These are phyloP conservation scores for Ciconia maguari DNA, from an alignment of 2,113 vertebrate genomes.

Conservation along the genomic window DNA sequence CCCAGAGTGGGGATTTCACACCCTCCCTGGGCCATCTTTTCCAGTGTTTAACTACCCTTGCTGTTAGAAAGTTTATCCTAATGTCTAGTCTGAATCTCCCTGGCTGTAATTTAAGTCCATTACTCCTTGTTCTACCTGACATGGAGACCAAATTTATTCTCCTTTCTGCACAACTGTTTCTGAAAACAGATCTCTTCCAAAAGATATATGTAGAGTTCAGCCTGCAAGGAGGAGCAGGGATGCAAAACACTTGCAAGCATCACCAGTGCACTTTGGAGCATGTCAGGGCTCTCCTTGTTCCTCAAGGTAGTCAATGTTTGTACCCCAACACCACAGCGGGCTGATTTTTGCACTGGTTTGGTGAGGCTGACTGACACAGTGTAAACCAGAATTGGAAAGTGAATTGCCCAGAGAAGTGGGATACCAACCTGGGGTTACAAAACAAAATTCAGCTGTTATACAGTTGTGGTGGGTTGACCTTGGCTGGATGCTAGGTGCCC, in stretches of 20 bases:
- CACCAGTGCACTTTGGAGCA: too few relatives aligned
- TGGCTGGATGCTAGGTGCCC: too few relatives aligned
- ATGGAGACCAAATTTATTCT: background rate
- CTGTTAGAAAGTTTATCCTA: conserved; percentile 19
- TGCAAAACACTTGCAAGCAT: too few relatives aligned
- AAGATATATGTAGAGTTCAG: background rate
- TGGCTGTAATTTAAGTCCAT: background rate
- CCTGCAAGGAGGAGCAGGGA: background rate
- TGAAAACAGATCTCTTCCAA: background rate
- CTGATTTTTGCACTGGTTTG: background rate
- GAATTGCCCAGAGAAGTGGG: background rate
- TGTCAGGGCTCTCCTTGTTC: background rate
- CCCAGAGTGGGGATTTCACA: background rate
- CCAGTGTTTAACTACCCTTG: conserved; percentile 8
- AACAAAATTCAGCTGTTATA: background rate
- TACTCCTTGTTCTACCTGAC: background rate
- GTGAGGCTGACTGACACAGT: background rate
- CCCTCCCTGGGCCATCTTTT: background rate
- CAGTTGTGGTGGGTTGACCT: too few relatives aligned
- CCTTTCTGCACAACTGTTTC: background rate
- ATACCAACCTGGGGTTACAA: background rate
- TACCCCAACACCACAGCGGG: background rate
- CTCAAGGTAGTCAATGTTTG: background rate
- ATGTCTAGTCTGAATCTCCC: background rate
- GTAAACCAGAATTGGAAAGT: background rate